Conservation (phyloP, 2,113 vertebrate species). For the Patagioenas fasciata region DNA sequence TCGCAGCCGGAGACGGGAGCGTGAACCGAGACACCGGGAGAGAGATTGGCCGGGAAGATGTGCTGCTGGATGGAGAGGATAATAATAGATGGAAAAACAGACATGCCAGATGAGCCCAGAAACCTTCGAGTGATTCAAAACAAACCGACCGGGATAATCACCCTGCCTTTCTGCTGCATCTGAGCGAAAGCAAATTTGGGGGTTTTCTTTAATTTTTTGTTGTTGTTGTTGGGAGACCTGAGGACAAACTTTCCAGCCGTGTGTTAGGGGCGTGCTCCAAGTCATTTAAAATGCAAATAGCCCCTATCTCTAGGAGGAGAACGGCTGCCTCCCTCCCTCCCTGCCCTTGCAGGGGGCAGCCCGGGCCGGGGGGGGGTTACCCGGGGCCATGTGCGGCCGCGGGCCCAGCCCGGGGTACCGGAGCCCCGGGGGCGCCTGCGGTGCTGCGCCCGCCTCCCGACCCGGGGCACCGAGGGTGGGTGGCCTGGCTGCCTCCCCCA, state of each 20-base stretch:
- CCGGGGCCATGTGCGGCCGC: neutral
- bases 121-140: neutral
- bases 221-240: neutral
- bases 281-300: constrained; percentile 39
- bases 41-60: neutral
- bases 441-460: neutral
- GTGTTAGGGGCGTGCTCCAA: neutral
- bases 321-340: neutral
- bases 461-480: neutral
- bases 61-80: neutral
- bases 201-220: neutral
- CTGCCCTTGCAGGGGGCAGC: neutral
- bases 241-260: constrained; percentile 17
- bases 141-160: neutral
- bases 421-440: neutral
- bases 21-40: neutral
- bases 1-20: neutral
- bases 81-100: constrained; percentile 12
- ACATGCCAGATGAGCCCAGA: neutral
- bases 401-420: neutral
- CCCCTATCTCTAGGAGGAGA: neutral
- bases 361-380: neutral
- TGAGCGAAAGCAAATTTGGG: neutral
- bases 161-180: neutral
- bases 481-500: too few species aligned